These are phyloP conservation scores for Andricus quercusramuli DNA, from an alignment of 2,888 invertebrate species.

Conservation along the genomic window DNA sequence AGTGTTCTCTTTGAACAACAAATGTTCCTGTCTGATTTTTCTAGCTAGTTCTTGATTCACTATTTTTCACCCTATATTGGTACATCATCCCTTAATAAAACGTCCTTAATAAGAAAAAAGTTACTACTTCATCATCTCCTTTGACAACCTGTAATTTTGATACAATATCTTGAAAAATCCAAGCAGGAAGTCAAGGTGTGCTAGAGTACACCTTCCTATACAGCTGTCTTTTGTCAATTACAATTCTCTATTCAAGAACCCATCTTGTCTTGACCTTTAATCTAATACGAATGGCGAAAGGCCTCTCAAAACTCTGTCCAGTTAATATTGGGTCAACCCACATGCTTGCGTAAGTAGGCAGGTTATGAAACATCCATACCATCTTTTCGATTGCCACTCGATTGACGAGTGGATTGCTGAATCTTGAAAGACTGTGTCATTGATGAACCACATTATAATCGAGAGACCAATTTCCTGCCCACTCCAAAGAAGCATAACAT, in stretches of 20 bases:
- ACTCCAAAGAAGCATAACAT: not conserved
- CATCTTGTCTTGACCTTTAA: not conserved
- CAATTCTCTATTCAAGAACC: not conserved
- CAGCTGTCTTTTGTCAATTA: not conserved
- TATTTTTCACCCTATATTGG: too few species aligned
- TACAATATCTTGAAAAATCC: too few species aligned
- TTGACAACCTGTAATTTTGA: too few species aligned
- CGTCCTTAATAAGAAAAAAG: too few species aligned
- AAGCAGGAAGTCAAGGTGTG: too few species aligned
- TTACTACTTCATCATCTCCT: too few species aligned
- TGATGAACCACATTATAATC: conserved; percentile 49
- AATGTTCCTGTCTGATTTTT: too few species aligned
- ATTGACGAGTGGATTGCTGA: conserved; percentile 49
- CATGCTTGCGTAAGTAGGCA: conserved; percentile 36
- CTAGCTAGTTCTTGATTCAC: too few species aligned
- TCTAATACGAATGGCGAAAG: conserved; percentile 3
- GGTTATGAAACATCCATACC: conserved; percentile 46
- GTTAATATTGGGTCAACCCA: conserved; percentile 2
- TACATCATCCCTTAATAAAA: too few species aligned
- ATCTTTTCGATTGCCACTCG: conserved; percentile 50
- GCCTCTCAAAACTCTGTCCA: not conserved
- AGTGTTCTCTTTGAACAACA: too few species aligned
- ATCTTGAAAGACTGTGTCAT: conserved; percentile 51
- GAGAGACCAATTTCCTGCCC: not conserved
- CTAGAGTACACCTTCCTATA: not conserved